Evolutionary conservation across 35 echinoderm and acorn worm genomes (phyloP).

Genomic region (Apostichopus californicus): DNA sequence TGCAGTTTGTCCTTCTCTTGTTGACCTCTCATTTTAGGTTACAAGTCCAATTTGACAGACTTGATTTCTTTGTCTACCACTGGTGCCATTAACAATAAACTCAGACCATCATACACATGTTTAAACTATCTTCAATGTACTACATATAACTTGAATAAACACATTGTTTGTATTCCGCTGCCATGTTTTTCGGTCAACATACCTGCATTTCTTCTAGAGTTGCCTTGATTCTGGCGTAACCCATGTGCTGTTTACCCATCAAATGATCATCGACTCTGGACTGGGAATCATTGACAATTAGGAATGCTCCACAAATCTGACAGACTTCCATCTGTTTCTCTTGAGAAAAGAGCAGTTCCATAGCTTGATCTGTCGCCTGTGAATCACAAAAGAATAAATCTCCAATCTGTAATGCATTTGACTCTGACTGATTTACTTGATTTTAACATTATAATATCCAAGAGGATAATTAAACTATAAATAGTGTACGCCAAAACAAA

Average conservation of each 20-base stretch:
- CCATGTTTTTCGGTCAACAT: neutral
- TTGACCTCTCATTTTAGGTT: too few relatives aligned
- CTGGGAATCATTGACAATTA: slow-evolving; percentile 92
- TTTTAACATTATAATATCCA: too few relatives aligned
- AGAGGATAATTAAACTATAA: too few relatives aligned
- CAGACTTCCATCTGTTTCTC: slow-evolving; percentile 99
- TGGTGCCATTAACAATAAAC: too few relatives aligned
- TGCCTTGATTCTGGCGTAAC: slow-evolving; percentile 93
- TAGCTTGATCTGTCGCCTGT: slow-evolving; percentile 64
- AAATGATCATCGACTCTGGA: slow-evolving; percentile 94
- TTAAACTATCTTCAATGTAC: too few relatives aligned
- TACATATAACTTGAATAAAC: neutral
- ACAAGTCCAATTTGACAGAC: too few relatives aligned
- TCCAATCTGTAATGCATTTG: too few relatives aligned
- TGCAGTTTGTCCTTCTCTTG: too few relatives aligned
- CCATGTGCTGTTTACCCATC: slow-evolving; percentile 99
- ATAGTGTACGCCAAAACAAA: too few relatives aligned
- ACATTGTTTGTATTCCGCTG: neutral
- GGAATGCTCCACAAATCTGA: slow-evolving; percentile 95
- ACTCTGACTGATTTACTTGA: too few relatives aligned
- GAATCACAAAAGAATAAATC: neutral
- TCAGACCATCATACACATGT: too few relatives aligned
- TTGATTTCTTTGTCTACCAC: too few relatives aligned
- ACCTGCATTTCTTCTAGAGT: slow-evolving; percentile 97
- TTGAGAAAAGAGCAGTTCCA: slow-evolving; percentile 88